Conservation (phyloP, 2,888 invertebrate genomes). For the Eilema sororculum region DNA sequence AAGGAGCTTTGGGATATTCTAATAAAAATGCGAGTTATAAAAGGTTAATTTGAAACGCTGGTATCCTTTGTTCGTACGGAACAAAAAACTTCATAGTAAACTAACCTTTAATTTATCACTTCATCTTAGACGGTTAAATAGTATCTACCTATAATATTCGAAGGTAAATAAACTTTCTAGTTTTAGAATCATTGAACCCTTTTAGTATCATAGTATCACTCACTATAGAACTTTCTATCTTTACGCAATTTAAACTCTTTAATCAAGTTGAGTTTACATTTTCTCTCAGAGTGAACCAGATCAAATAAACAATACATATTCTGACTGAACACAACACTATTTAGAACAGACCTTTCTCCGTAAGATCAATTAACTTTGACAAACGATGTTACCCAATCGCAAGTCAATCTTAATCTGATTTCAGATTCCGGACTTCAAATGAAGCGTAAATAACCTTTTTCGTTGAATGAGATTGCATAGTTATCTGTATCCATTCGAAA, state of each 20-base stretch:
- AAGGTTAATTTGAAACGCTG: conserved; percentile 19
- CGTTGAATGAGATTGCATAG: conserved; percentile 29
- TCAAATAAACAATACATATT: conserved; percentile 30
- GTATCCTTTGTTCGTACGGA: conserved; percentile 8
- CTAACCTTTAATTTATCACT: neutral
- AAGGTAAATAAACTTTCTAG: conserved; percentile 13
- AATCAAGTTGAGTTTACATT: conserved; percentile 17
- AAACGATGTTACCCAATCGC: conserved; percentile 37
- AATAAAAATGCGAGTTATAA: conserved; percentile 24
- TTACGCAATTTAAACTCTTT: conserved; percentile 11
- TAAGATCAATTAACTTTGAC: conserved; percentile 46
- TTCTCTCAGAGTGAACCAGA: conserved; percentile 18
- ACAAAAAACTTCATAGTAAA: conserved; percentile 10
- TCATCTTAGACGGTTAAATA: neutral
- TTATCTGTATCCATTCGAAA: conserved; percentile 43
- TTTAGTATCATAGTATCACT: conserved; percentile 6
- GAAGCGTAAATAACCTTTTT: conserved; percentile 35
- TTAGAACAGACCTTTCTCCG: conserved; percentile 39
- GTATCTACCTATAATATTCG: neutral
- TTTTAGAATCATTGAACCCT: conserved; percentile 5
- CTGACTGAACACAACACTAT: conserved; percentile 26
- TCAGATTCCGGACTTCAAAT: conserved; percentile 37
- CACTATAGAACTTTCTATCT: conserved; percentile 9
- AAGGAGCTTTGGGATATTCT: conserved; percentile 15
- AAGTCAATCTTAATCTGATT: conserved; percentile 49